Evolutionary conservation across 2,797 vertebrate species (phyloP), one percentile per base, ranked within the genome.

Genomic region (Halcyon chelicuti): DNA sequence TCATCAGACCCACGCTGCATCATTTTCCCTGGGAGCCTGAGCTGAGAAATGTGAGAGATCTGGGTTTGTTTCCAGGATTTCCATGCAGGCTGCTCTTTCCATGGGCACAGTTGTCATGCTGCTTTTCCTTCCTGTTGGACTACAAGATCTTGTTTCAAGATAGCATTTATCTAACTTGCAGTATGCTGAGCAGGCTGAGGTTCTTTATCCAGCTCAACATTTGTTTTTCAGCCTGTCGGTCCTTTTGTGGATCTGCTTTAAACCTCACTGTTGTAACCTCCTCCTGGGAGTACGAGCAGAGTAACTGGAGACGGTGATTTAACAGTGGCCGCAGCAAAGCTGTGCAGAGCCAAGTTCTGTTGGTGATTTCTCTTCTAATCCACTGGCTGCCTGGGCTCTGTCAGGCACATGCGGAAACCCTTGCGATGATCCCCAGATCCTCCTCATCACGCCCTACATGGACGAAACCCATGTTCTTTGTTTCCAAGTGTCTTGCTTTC

Each of bases 121-220:
- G 47, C 26, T 95, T 91, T 91, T 93, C 61, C 49, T 88, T 91
- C 85, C 79, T 68, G 55, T 83, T 88, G 63, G 61, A 49, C 49
- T 74, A 26, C 42, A 68, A 90, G 76, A 75, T 90, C 76, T 74
- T 75, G 22, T 93, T 92, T 95, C 74, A 79, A 79, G 60, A 76
- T 51, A 89, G 33, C 12, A 9, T 70, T 82, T 93, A 62, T 52
- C 60, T 82, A 67, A 55, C 63, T 89, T 92, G 29, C 81, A 79
- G 60, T 73, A 85, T 73, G 55, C 42, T 73, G 31, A 75, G 47
- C 35, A 76, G 51, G 8, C 72, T 79, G 63, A 71, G 31, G 21
- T 58, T 76, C 74, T 87, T 75, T 23, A 85, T 63, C 47, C 47
- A 76, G 55, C 21, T 82, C 74, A 78, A 2, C 25, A 11, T 82